Base-by-base conservation (phyloP, 30 jellyfish, hydroid and myxozoan species). In the Hydra vulgaris region DNA sequence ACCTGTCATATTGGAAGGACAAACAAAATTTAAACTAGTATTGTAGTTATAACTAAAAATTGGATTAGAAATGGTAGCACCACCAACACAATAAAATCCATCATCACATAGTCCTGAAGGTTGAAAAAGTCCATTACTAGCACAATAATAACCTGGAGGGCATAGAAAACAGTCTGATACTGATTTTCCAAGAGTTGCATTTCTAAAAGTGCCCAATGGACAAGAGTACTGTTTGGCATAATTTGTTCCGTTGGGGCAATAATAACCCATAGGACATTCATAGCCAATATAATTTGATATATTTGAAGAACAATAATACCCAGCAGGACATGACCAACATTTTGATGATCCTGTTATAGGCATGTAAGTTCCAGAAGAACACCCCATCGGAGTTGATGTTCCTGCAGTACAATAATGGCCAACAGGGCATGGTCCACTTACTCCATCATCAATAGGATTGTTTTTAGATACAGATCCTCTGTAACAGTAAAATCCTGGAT, bases 351-450 rank as follows among this genome's bases (percentile, higher is more conserved):
- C 96, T 54, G 75, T 87, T 19, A 79, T 92, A 21, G 97, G 96
- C 94, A 84, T 82, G 88, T 91, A 91, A 40, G 96, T 82, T 1
- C 97, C 97, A 23, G 95, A 70, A 23, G 76, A 91, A 80, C 97
- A 91, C 0, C 96, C 97, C 15, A 68, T 76, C 0, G 97, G 97
- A 84, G 69, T 79, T 4, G 89, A 79, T 25, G 97, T 91, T 67
- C 95, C 97, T 54, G 77, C 76, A 21, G 96, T 90, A 78, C 97
- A 91, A 68, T 91, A 91, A 53, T 91, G 95, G 0, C 96, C 97
- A 26, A 75, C 87, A 23, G 96, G 95, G 75, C 97, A 91, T 0
- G 97, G 97, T 20, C 97, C 97, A 25, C 97, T 80, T 26, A 94
- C 86, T 23, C 83, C 87, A 72, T 91, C 95, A 12, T 83, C 85